These are phyloP conservation scores for Aelia acuminata DNA, from an alignment of 2,888 invertebrate genomes.

Conservation along the genomic window DNA sequence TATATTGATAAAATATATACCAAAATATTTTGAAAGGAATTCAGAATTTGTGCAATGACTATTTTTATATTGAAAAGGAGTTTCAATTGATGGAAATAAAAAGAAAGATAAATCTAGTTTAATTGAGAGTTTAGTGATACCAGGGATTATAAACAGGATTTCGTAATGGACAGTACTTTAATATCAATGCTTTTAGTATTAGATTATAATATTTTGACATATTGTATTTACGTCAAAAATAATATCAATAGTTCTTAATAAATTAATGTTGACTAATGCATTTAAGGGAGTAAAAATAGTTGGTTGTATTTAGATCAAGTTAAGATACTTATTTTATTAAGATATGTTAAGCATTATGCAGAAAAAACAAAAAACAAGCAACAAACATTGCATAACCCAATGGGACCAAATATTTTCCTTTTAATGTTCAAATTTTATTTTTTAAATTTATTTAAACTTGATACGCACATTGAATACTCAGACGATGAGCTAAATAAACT, in stretches of 20 bases:
- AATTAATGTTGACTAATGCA: neutral
- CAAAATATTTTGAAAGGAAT: neutral
- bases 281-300: neutral
- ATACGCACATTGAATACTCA: neutral
- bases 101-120: neutral
- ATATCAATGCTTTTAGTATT: neutral
- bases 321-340: neutral
- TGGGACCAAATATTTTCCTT: neutral
- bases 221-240: neutral
- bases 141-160: neutral
- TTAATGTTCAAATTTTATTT: neutral
- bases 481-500: too few species aligned
- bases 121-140: neutral
- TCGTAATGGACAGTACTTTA: neutral
- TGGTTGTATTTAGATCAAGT: neutral
- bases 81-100: neutral
- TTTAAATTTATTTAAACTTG: neutral
- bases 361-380: neutral
- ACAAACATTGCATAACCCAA: neutral
- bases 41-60: conserved; percentile 32
- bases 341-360: neutral
- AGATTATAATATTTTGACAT: neutral
- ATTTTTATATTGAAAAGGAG: neutral
- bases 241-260: neutral
- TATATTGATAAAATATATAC: neutral